Percentiles rank a stretch among this genome's conserved stretches.
Conservation (phyloP, 2,113 vertebrate genomes). For the Daphoenositta chrysoptera region DNA sequence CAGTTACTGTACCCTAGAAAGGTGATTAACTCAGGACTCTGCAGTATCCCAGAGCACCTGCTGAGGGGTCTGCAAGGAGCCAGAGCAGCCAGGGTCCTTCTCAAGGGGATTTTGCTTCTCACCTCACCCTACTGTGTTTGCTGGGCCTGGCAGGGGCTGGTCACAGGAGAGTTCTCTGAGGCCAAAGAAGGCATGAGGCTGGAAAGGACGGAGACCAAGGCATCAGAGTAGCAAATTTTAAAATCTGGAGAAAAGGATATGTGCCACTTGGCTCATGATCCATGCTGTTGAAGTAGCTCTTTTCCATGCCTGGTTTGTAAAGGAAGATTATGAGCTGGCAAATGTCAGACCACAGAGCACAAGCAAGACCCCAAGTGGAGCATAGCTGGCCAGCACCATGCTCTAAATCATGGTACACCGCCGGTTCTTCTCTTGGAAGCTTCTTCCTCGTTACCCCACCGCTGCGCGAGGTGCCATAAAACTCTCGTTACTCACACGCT, state of each 20-base stretch:
- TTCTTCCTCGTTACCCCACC: not conserved
- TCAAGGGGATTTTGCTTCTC: not conserved
- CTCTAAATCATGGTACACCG: not conserved
- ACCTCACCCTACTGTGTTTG: not conserved
- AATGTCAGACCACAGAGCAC: not conserved
- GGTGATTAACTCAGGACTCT: not conserved
- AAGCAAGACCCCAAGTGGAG: not conserved
- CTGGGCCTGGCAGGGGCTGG: not conserved
- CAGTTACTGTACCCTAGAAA: not conserved
- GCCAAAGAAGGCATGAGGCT: not conserved
- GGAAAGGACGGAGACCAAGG: not conserved
- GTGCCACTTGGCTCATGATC: not conserved
- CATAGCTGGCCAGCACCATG: fast-evolving
- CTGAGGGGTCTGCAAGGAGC: not conserved
- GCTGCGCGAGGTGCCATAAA: not conserved
- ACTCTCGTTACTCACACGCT: not conserved
- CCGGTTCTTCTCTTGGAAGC: not conserved
- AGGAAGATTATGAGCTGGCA: slow-evolving; percentile 27
- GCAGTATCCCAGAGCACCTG: not conserved
- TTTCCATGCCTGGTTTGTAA: not conserved
- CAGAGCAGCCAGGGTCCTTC: not conserved
- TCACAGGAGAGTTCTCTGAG: not conserved
- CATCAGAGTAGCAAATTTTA: not conserved
- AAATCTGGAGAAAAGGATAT: not conserved
- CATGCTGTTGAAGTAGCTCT: not conserved